Percentiles rank a stretch among this genome's conserved stretches.
Conservation (phyloP, 1,140 invertebrate genomes). For the Diabrotica virgifera region DNA sequence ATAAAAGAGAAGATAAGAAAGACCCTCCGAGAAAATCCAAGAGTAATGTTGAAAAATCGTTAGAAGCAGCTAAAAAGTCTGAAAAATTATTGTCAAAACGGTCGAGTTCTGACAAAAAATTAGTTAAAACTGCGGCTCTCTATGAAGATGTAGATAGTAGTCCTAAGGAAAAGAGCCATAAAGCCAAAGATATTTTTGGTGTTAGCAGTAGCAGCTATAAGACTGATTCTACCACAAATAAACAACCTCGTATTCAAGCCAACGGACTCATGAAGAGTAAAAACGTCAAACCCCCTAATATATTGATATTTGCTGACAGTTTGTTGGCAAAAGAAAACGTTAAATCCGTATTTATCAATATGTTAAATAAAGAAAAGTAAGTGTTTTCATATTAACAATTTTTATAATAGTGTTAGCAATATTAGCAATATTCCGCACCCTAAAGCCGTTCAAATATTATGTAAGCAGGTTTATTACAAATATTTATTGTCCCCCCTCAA, state of each 20-base stretch:
- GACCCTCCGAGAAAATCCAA: background rate
- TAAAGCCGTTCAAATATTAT: too few relatives aligned
- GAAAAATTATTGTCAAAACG: constrained; percentile 12
- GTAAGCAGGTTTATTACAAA: too few relatives aligned
- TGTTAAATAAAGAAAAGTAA: constrained; percentile 69
- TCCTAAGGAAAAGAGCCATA: constrained; percentile 1
- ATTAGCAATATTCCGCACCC: too few relatives aligned
- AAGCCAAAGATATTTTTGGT: background rate
- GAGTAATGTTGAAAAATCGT: background rate
- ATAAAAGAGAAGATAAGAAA: constrained; percentile 4
- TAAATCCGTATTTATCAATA: constrained; percentile 62
- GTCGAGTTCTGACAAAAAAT: constrained; percentile 31
- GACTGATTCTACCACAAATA: background rate
- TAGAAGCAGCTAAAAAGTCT: background rate
- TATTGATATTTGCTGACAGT: constrained; percentile 81
- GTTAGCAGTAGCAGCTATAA: background rate
- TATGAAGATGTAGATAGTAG: constrained; percentile 22
- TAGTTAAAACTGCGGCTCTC: constrained; percentile 23
- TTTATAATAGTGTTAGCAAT: background rate
- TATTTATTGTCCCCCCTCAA: too few relatives aligned
- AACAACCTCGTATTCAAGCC: background rate
- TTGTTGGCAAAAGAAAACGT: constrained; percentile 67
- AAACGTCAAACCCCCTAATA: constrained; percentile 70
- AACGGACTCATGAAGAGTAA: constrained; percentile 12
- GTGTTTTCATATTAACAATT: constrained; percentile 24